These are phyloP conservation scores for Diprion similis DNA, from an alignment of 1,140 invertebrate species.

Conservation along the genomic window DNA sequence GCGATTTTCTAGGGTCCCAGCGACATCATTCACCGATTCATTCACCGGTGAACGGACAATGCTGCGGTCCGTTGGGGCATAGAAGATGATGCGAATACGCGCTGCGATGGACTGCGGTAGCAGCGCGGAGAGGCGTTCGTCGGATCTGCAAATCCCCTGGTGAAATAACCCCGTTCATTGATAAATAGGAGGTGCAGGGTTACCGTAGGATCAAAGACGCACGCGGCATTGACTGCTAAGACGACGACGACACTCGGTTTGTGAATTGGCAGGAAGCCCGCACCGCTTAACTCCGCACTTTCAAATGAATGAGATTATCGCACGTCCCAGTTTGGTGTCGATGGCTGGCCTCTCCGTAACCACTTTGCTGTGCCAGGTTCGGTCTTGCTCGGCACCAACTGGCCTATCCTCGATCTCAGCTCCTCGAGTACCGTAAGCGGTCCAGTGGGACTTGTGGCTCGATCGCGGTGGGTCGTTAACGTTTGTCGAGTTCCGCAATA, in stretches of 20 bases:
- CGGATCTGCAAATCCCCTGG: slow-evolving; percentile 33
- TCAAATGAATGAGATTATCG: slow-evolving; percentile 48
- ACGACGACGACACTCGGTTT: slow-evolving; percentile 40
- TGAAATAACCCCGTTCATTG: slow-evolving; percentile 36
- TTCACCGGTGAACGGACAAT: not conserved
- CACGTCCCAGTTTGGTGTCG: not conserved
- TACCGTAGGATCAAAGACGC: slow-evolving; percentile 32
- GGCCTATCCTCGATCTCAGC: not conserved
- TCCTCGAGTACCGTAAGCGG: not conserved
- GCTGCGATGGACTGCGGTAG: not conserved
- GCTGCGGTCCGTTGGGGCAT: not conserved
- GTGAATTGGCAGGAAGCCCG: slow-evolving; percentile 56
- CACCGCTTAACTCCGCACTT: slow-evolving; percentile 47
- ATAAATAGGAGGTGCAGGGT: slow-evolving; percentile 21
- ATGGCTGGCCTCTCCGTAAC: not conserved
- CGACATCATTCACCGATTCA: not conserved
- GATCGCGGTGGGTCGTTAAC: not conserved
- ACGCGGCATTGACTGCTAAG: slow-evolving; percentile 41
- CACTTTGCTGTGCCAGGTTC: not conserved
- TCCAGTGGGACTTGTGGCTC: not conserved
- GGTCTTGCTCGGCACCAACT: not conserved
- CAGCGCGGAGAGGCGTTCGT: not conserved
- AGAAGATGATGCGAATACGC: not conserved
- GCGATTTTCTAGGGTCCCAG: not conserved
- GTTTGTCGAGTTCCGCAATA: not conserved